Base-by-base conservation (phyloP, 2,797 vertebrate species). In the Arrhamphus sclerolepis region DNA sequence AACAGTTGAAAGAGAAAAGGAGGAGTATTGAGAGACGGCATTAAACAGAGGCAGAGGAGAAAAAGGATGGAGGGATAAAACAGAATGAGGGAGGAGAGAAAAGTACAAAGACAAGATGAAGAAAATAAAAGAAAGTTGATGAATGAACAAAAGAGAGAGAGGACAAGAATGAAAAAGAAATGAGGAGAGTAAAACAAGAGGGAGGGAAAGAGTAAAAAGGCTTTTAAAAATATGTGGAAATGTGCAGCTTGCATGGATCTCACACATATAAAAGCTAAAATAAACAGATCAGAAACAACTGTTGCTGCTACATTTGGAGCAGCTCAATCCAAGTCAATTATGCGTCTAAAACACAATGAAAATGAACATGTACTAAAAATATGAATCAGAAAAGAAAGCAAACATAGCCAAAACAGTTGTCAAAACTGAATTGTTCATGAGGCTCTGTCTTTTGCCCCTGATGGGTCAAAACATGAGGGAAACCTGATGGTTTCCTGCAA, bases 1-100 rank as follows among this genome's bases (percentile, higher is more conserved):
- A 66, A 51, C 11, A 44, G 61, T 55, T 63, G 47, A 62, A 62
- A 67, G 56, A 19, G 70, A 76, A 72, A 60, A 73, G 56, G 66
- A 73, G 66, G 70, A 81, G 72, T 64, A 55, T 69, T 75, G 91
- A 64, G 52, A 78, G 79, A 85, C 18, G 54, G 71, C 60, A 67
- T 81, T 75, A 75, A 74, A 80, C 71, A 85, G 62, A 78, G 65
- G 34, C 22, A 56, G 54, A 62, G 46, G 26, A n/a, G n/a, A 70
- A 72, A 68, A 77, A 52, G 47, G 71, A 69, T 6, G 8, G 53
- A 71, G 39, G 41, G 48, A 52, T 52, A 18, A 57, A 56, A 31
- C 31, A n/a, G 43, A 34, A 43, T 5, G 66, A 61, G 18, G 48
- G 22, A 43, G 40, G 53, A 44, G 7, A 56, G 47, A 72, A 13